Percentiles rank a stretch among this genome's conserved stretches.
These are phyloP conservation scores for Dasyprocta punctata DNA, from an alignment of 2,113 vertebrate species.

Conservation along the genomic window DNA sequence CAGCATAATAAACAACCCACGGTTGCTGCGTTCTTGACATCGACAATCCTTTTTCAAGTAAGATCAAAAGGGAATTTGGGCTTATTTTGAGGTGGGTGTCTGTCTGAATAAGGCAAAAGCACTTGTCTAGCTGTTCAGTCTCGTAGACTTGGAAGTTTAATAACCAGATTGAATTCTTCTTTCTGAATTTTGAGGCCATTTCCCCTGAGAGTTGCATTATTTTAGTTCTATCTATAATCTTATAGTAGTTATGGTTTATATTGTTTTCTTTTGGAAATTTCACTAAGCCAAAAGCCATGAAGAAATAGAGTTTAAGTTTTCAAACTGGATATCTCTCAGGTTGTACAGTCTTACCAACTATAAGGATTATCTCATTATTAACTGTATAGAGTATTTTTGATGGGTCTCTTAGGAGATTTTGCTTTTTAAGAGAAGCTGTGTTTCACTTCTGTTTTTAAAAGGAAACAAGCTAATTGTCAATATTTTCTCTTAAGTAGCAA, in stretches of 20 bases:
- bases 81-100: neutral
- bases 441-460: slow-evolving; percentile 20
- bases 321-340: neutral
- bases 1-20: slow-evolving; percentile 75
- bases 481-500: neutral
- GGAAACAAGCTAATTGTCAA: neutral
- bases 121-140: neutral
- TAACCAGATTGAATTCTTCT: neutral
- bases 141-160: neutral
- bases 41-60: slow-evolving; percentile 71
- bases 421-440: neutral
- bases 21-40: slow-evolving; percentile 46
- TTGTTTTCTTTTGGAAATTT: neutral
- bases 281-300: neutral
- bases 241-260: neutral
- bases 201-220: neutral
- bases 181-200: neutral
- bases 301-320: neutral
- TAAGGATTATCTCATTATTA: neutral
- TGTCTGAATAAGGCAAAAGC: slow-evolving; percentile 42
- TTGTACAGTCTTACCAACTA: neutral
- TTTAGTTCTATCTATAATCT: neutral
- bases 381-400: neutral
- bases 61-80: slow-evolving; percentile 66
- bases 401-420: neutral